Evolutionary conservation across 2,888 invertebrate species (phyloP).

Genomic region (Aromia moschata): DNA sequence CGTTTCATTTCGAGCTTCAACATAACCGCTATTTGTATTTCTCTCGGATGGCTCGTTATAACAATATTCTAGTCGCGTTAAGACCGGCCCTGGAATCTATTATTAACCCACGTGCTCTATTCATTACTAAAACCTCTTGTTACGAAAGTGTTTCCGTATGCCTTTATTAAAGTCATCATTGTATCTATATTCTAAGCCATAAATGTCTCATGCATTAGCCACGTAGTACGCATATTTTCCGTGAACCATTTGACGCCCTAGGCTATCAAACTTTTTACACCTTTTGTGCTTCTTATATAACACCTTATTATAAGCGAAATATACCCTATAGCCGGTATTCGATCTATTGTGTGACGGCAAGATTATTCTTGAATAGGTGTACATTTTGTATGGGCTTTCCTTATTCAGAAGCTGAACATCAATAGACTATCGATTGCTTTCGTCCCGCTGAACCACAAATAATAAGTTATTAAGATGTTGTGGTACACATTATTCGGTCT

Average conservation of each 20-base stretch:
- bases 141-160: too few relatives aligned
- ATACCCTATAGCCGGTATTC: not conserved
- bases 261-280: not conserved
- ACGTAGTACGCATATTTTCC: too few relatives aligned
- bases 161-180: too few relatives aligned
- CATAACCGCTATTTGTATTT: too few relatives aligned
- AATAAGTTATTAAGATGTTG: conserved; percentile 25
- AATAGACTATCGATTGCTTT: conserved; percentile 21
- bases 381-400: conserved; percentile 10
- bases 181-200: too few relatives aligned
- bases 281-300: not conserved
- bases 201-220: too few relatives aligned
- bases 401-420: conserved; percentile 18
- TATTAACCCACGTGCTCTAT: too few relatives aligned
- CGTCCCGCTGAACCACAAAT: conserved; percentile 11
- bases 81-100: too few relatives aligned
- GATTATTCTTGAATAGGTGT: conserved; percentile 7
- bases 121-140: too few relatives aligned
- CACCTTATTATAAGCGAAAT: not conserved
- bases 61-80: too few relatives aligned
- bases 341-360: not conserved
- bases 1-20: too few relatives aligned
- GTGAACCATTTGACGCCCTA: not conserved
- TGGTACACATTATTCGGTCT: conserved; percentile 12
- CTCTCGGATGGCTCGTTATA: too few relatives aligned